Percentiles rank a stretch among this genome's conserved stretches.
Evolutionary conservation across 2,888 invertebrate genomes (phyloP).

Genomic region (Acheta domesticus): DNA sequence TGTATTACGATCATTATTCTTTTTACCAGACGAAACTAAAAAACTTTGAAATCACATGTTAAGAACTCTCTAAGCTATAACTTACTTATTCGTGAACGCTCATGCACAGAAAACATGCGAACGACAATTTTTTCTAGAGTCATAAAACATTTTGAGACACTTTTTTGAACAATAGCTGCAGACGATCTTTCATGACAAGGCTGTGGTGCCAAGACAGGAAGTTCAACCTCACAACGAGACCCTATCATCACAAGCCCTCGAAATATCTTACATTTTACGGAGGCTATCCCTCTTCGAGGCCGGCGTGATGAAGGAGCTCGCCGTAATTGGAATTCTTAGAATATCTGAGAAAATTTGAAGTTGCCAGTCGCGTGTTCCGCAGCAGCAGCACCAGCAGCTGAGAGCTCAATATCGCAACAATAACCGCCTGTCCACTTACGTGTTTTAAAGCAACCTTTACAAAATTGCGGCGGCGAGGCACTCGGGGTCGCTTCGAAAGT

Average conservation of each 20-base stretch:
- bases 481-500: background rate
- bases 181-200: too few relatives aligned
- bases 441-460: background rate
- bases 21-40: too few relatives aligned
- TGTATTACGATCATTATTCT: too few relatives aligned
- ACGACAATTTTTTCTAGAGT: too few relatives aligned
- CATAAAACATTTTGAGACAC: too few relatives aligned
- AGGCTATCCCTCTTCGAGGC: background rate
- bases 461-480: background rate
- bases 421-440: background rate
- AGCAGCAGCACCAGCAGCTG: background rate
- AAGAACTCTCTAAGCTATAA: too few relatives aligned
- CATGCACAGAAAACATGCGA: too few relatives aligned
- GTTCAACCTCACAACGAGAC: too few relatives aligned
- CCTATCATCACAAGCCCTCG: background rate
- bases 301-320: background rate
- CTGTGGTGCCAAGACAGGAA: too few relatives aligned
- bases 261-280: background rate
- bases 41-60: too few relatives aligned
- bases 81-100: too few relatives aligned
- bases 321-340: constrained; percentile 9
- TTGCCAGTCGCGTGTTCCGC: background rate
- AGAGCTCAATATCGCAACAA: constrained; percentile 3
- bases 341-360: constrained; percentile 18
- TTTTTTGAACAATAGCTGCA: too few relatives aligned